Evolutionary conservation across 2,113 vertebrate species (phyloP).

Genomic region (human (Homo sapiens)): DNA sequence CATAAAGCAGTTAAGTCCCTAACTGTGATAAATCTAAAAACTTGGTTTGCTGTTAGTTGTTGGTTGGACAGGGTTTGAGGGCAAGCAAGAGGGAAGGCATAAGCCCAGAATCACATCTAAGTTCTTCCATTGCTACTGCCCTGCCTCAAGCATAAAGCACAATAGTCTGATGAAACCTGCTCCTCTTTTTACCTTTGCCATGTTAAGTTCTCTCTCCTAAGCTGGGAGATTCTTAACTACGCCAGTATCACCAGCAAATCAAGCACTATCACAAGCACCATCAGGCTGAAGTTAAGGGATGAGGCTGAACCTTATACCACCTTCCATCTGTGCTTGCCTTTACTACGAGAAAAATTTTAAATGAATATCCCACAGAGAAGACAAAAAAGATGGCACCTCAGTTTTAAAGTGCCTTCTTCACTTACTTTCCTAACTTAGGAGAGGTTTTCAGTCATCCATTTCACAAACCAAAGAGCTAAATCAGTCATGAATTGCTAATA

Average conservation of each 20-base stretch:
- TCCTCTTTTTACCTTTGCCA: background rate
- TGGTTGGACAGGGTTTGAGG: background rate
- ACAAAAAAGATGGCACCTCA: background rate
- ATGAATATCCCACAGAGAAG: background rate
- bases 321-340: background rate
- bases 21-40: slow-evolving; percentile 5
- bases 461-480: background rate
- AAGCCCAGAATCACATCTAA: background rate
- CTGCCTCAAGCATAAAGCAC: background rate
- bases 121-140: background rate
- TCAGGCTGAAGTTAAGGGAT: background rate
- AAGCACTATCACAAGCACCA: background rate
- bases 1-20: background rate
- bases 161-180: background rate
- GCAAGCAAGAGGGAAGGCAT: background rate
- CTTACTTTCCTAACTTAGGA: background rate
- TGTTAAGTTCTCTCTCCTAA: background rate
- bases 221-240: background rate
- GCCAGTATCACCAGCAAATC: background rate
- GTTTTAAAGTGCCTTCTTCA: background rate
- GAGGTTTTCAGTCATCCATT: background rate
- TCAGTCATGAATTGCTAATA: background rate
- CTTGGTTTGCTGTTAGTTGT: background rate
- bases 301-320: background rate
- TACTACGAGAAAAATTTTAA: slow-evolving; percentile 19